Evolutionary conservation across 1,140 invertebrate genomes (phyloP), one percentile per base, ranked within the genome.

Genomic region (Scaptomyza hsui): DNA sequence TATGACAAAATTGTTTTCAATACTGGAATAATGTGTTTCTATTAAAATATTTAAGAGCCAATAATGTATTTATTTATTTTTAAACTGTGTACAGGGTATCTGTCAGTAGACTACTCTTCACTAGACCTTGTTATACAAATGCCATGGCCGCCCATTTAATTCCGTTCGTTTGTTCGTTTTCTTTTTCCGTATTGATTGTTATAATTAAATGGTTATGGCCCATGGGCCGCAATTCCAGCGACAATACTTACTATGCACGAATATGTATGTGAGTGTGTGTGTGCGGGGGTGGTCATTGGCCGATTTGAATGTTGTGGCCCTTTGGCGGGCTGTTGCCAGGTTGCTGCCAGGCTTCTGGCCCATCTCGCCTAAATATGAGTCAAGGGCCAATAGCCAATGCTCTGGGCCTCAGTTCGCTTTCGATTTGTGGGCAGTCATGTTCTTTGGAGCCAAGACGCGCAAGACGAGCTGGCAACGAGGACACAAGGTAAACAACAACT

Each of bases 301-400:
- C 64, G 64, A 15, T n/a, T 41, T 53, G n/a, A 62, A 35, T 88
- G 81, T 83, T 83, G 76, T 83, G 80, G 80, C 41, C 42, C 37
- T 18, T 13, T 15, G 13, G 18, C 10, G 18, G 42, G 42, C 67
- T 62, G 80, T 85, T 85, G 80, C 80, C 77, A 73, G 72, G 51
- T 70, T 71, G 10, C 48, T 57, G 61, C n/a, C n/a, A n/a, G n/a
- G n/a, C 26, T 9, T 29, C 5, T 29, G n/a, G 3, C 16, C 10
- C 24, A 44, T 13, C 24, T 67, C 42, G 13, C 39, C 53, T n/a
- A 37, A 51, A 64, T 56, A 48, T 35, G 37, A 13, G 35, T 59
- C 45, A 18, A 16, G 12, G 19, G 52, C 32, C 52, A 35, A 44
- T 35, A 45, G 64, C 21, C 49, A 26, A 16, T 16, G 29, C 19